These are phyloP conservation scores for Macrophya annulata DNA, from an alignment of 2,888 invertebrate species.

Conservation along the genomic window DNA sequence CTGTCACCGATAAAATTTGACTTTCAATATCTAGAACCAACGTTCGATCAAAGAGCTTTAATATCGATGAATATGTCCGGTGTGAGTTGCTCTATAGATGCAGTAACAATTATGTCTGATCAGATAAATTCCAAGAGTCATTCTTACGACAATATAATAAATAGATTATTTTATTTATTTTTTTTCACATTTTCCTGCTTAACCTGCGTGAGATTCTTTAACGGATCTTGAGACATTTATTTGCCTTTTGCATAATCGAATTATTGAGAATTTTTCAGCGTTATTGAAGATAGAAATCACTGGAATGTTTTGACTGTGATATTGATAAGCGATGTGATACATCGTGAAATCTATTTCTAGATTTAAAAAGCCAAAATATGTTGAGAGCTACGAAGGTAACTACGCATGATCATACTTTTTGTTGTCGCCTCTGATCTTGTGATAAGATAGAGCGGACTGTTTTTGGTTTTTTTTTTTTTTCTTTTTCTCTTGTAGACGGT, in stretches of 20 bases:
- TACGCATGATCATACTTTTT: slow-evolving; percentile 26
- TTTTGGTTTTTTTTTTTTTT: too few relatives aligned
- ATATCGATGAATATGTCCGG: not conserved
- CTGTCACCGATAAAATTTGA: slow-evolving; percentile 15
- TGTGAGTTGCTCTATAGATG: not conserved
- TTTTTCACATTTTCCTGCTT: not conserved
- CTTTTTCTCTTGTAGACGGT: not conserved
- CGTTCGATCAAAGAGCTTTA: not conserved
- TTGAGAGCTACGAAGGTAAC: not conserved
- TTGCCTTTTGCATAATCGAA: not conserved
- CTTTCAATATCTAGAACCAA: not conserved
- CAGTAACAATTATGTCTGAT: slow-evolving; percentile 4
- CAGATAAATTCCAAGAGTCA: not conserved
- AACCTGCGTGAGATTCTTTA: not conserved
- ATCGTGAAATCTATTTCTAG: slow-evolving; percentile 11
- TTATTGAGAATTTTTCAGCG: not conserved
- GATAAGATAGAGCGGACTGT: slow-evolving; percentile 31
- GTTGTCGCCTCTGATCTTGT: slow-evolving; percentile 18
- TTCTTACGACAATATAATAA: not conserved
- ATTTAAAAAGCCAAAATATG: not conserved
- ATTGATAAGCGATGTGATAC: slow-evolving; percentile 4
- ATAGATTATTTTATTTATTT: not conserved
- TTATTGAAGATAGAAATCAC: not conserved
- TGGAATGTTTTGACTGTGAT: not conserved
- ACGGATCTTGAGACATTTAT: not conserved